Base-by-base conservation (phyloP, 2,113 vertebrate genomes). In the Gymnobelideus leadbeateri region DNA sequence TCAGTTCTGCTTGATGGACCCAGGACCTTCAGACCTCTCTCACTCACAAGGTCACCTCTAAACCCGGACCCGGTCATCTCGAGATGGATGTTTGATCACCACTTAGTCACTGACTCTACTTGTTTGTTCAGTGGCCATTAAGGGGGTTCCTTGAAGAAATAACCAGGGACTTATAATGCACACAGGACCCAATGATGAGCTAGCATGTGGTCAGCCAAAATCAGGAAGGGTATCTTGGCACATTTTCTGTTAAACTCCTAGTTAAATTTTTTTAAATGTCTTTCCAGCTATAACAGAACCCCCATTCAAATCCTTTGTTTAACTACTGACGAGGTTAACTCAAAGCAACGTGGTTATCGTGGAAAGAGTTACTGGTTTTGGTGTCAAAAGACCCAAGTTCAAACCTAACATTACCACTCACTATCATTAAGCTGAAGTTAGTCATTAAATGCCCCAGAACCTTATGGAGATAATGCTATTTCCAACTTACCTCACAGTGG, bases 251-350 rank as follows among this genome's bases (percentile, higher is more conserved):
- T 77, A 37, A n/a, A 7, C 16, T n/a, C 37, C 68, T 14, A 77
- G 37, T n/a, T n/a, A 68, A 37, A 14, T 19, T 26, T 24, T 90
- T 28, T 0, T 4, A 50, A 26, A 92, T 0, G 19, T 24, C 68
- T 52, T 16, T 31, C 23, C 8, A 49, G 57, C 46, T 43, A 31
- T 94, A 47, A 95, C 93, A 54, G 93, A 92, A 92, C 23, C 11
- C 94, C 92, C 50, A 89, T 50, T 21, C 68, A 84, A 68, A 92
- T 19, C 61, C 51, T 93, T 93, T 95, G 95, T 91, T 96, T 96
- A 3, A 94, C 68, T 84, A 47, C 31, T 91, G 55, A 89, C 77
- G 47, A 91, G 89, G 89, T 94, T 92, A 95, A 89, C n/a, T 55
- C 95, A 91, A 91, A 3, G 92, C 37, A 68, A 89, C 93, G 96